A percentile compares a stretch with the other conserved stretches of the same genome.
Evolutionary conservation across 92 coral and sea anemone species (phyloP).

Genomic region (Phenganax marumi): DNA sequence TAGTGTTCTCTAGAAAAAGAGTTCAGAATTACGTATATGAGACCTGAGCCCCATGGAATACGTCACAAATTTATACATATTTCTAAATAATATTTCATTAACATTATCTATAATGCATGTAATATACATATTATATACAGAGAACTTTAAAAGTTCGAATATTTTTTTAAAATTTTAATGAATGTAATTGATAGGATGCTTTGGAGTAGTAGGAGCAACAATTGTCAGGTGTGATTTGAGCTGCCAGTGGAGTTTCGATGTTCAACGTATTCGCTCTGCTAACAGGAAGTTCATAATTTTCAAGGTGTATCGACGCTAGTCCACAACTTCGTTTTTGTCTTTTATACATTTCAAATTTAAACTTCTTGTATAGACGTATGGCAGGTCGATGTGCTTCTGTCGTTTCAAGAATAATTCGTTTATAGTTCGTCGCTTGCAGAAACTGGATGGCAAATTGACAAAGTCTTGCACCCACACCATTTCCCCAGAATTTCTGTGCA

Average conservation of each 20-base stretch:
- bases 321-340: slow-evolving; percentile 43
- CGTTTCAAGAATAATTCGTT: slow-evolving; percentile 63
- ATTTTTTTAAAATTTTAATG: background rate
- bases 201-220: background rate
- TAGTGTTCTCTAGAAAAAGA: slow-evolving; percentile 8
- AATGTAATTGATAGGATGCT: slow-evolving; percentile 16
- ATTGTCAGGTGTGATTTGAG: slow-evolving; percentile 14
- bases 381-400: slow-evolving; percentile 76
- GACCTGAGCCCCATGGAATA: slow-evolving; percentile 1
- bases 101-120: background rate
- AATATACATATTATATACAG: background rate
- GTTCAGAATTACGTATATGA: slow-evolving; percentile 24
- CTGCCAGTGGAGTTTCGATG: background rate
- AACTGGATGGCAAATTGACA: slow-evolving; percentile 62
- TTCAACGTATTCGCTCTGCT: slow-evolving; percentile 5
- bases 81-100: background rate
- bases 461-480: slow-evolving; percentile 66
- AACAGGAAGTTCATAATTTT: slow-evolving; percentile 36
- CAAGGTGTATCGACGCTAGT: slow-evolving; percentile 29
- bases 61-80: slow-evolving; percentile 1
- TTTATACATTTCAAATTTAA: slow-evolving; percentile 56
- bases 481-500: slow-evolving; percentile 59
- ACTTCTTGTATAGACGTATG: slow-evolving; percentile 64
- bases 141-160: background rate
- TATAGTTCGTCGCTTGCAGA: slow-evolving; percentile 56